Evolutionary conservation across 2,888 invertebrate genomes (phyloP).

Genomic region (Rhingia campestris): DNA sequence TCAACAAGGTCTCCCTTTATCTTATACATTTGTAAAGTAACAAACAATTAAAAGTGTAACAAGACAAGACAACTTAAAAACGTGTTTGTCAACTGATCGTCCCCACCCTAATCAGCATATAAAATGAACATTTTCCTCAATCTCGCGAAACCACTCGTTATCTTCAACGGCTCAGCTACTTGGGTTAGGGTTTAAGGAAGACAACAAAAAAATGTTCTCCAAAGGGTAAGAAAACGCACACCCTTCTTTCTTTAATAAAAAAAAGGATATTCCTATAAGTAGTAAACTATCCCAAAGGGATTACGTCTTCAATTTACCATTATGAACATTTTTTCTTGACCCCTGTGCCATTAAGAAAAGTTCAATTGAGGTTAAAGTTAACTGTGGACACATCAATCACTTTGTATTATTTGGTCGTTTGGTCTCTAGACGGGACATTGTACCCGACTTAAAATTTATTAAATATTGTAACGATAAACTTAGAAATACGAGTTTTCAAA

Average conservation of each 20-base stretch:
- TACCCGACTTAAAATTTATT: slow-evolving; percentile 39
- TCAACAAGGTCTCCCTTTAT: slow-evolving; percentile 63
- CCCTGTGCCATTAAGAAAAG: slow-evolving; percentile 36
- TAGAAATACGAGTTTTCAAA: slow-evolving; percentile 25
- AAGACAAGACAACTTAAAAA: slow-evolving; percentile 57
- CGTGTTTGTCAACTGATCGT: slow-evolving; percentile 59
- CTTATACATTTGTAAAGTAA: slow-evolving; percentile 52
- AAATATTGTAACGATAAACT: slow-evolving; percentile 4
- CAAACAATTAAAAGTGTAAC: slow-evolving; percentile 69
- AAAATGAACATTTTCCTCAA: slow-evolving; percentile 15
- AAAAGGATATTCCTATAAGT: slow-evolving; percentile 40
- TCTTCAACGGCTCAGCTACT: slow-evolving; percentile 37
- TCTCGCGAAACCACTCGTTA: slow-evolving; percentile 34
- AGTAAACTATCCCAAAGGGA: slow-evolving; percentile 67
- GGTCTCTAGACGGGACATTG: slow-evolving; percentile 22
- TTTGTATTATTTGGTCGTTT: background rate
- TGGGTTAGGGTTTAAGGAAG: slow-evolving; percentile 26
- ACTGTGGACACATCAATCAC: slow-evolving; percentile 61
- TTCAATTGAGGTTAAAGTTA: slow-evolving; percentile 69
- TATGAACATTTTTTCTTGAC: slow-evolving; percentile 54
- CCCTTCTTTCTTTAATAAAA: slow-evolving; percentile 31
- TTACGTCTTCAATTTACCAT: slow-evolving; percentile 71
- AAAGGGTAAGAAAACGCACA: slow-evolving; percentile 70
- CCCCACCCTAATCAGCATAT: slow-evolving; percentile 18
- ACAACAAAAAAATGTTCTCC: slow-evolving; percentile 1